Evolutionary conservation across 2,113 vertebrate species (phyloP), one percentile per base, ranked within the genome.

Genomic region (Gasterosteus aculeatus): DNA sequence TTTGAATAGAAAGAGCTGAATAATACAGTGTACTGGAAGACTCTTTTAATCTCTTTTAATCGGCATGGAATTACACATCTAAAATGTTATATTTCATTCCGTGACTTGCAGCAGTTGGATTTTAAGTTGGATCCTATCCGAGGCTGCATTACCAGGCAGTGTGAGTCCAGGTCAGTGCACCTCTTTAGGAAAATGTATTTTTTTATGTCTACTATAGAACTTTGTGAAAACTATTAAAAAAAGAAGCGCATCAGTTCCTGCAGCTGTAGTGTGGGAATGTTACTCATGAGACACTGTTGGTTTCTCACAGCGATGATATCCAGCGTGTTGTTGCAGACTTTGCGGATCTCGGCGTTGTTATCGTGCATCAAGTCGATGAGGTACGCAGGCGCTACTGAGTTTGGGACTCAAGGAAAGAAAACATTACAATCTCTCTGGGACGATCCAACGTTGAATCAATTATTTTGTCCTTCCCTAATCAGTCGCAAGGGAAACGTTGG

Each of bases 351-450:
- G 0, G 95, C 90, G 38, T 98, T 98, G 90, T 95, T 97, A 67
- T 97, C 96, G 2, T 98, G 97, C 97, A 98, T 97, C 88, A 98
- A 91, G 83, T 98, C 96, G 75, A 97, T 96, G 39, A 98, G 95
- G 85, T 98, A 98, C 0, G 95, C 96, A 4, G 96, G 96, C 68
- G 95, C 96, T 80, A 97, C 96, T 98, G 92, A 38, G 18, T 39
- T 16, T 5, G 22, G 68, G 56, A 80, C 87, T 95, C 92, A 96
- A 96, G 93, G 95, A 92, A 58, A 16, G 11, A 49, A 38, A 72
- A 33, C 15, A 6, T 19, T 7, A 22, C 39, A 26, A 16, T 4
- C 8, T 22, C 10, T 39, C 41, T 8, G 10, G 1, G 39, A 14
- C n/a, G 0, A 9, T 42, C 54, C 6, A 2, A 18, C 8, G 18